A percentile compares a stretch with the other conserved stretches of the same genome.
These are phyloP conservation scores for Macrochelys suwanniensis DNA, from an alignment of 2,797 vertebrate genomes.

Conservation along the genomic window DNA sequence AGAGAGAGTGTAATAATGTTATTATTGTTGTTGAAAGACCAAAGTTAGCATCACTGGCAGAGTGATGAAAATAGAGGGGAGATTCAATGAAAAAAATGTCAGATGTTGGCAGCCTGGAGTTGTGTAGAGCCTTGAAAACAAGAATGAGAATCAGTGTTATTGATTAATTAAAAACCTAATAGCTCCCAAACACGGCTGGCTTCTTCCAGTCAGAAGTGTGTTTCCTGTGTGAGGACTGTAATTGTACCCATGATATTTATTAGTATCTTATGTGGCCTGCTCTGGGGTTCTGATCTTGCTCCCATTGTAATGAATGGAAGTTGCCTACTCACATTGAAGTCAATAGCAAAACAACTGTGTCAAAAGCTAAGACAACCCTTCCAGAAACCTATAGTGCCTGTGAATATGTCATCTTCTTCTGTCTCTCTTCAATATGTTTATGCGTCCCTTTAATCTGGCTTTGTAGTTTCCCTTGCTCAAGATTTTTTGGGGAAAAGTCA, in stretches of 20 bases:
- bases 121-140: not conserved
- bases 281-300: not conserved
- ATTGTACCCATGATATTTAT: slow-evolving; percentile 2
- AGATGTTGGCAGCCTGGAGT: not conserved
- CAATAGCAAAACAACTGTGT: accelerated
- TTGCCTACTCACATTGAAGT: too few species aligned
- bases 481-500: accelerated
- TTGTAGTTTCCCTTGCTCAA: not conserved
- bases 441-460: not conserved
- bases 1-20: not conserved
- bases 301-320: not conserved
- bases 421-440: not conserved
- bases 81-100: not conserved
- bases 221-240: not conserved
- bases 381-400: not conserved
- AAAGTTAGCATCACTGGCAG: not conserved
- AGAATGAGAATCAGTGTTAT: not conserved
- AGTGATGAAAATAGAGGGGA: not conserved
- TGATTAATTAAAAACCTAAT: not conserved
- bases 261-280: not conserved
- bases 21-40: not conserved
- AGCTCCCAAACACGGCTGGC: not conserved
- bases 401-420: not conserved
- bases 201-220: not conserved
- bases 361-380: not conserved